These are phyloP conservation scores for Ennomos fuscantarius DNA, from an alignment of 2,888 invertebrate genomes.

Conservation along the genomic window DNA sequence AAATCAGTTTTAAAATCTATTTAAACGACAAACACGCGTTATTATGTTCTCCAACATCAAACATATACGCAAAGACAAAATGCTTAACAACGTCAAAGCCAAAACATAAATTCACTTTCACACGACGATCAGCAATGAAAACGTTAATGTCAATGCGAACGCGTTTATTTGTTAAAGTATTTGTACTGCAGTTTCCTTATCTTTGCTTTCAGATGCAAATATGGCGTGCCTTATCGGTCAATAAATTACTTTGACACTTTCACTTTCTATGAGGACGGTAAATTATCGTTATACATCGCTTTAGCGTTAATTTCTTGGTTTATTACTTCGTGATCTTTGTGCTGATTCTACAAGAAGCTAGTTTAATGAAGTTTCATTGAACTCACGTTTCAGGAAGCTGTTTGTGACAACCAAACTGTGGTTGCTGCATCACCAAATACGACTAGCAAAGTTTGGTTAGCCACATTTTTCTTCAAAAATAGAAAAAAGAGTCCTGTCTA, in stretches of 20 bases:
- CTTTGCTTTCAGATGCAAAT: constrained; percentile 48
- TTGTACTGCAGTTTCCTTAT: constrained; percentile 49
- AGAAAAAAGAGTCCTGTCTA: too few species aligned
- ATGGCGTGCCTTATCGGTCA: constrained; percentile 48
- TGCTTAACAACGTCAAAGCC: constrained; percentile 2
- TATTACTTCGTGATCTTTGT: constrained; percentile 5
- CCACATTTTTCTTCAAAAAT: too few species aligned
- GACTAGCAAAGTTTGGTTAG: too few species aligned
- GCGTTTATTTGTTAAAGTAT: constrained; percentile 49
- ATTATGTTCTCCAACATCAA: too few species aligned
- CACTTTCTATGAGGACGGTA: constrained; percentile 50
- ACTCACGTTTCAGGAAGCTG: neutral
- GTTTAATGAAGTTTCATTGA: neutral
- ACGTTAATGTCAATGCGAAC: constrained; percentile 45
- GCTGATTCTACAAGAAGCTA: neutral
- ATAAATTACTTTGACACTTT: constrained; percentile 52
- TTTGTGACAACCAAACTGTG: too few species aligned
- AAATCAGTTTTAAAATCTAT: too few species aligned
- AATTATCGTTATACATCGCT: constrained; percentile 42
- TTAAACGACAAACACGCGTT: too few species aligned
- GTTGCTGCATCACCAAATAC: too few species aligned
- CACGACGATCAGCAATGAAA: constrained; percentile 49
- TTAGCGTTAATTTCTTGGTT: constrained; percentile 32
- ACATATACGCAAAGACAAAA: too few species aligned
- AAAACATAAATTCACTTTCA: constrained; percentile 50